A percentile compares a stretch with the other conserved stretches of the same genome.
These are phyloP conservation scores for Hyperoplus immaculatus DNA, from an alignment of 2,797 vertebrate genomes.

Conservation along the genomic window DNA sequence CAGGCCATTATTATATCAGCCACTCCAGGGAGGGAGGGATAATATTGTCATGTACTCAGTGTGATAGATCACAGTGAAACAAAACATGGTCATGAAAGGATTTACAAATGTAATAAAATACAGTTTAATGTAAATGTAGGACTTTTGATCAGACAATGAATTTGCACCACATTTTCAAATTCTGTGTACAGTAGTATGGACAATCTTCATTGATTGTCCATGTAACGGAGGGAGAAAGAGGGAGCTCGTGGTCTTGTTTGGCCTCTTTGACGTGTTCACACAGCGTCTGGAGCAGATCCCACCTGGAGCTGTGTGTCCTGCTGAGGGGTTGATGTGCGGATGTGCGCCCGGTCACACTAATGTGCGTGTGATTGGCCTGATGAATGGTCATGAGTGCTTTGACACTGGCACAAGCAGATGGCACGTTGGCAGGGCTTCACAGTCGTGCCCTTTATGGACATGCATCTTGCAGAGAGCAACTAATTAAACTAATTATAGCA, in stretches of 20 bases:
- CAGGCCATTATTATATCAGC: slow-evolving; percentile 38
- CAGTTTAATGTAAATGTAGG: background rate
- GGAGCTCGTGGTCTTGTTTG: slow-evolving; percentile 12
- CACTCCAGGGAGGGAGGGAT: slow-evolving; percentile 22
- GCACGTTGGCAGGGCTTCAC: slow-evolving; percentile 58
- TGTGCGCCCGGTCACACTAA: slow-evolving; percentile 57
- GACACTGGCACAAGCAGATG: slow-evolving; percentile 76
- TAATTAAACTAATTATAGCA: slow-evolving; percentile 62
- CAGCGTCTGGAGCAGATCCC: slow-evolving; percentile 32
- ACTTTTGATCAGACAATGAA: background rate
- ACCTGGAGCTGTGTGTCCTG: slow-evolving; percentile 49
- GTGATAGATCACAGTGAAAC: slow-evolving; percentile 24
- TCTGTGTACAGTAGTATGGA: background rate
- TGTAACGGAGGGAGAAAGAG: slow-evolving; percentile 2
- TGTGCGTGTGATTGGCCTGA: slow-evolving; percentile 62
- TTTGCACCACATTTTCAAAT: background rate
- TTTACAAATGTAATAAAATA: background rate
- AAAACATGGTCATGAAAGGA: background rate
- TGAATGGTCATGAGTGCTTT: slow-evolving; percentile 61
- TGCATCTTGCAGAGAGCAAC: slow-evolving; percentile 49
- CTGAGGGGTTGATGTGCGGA: slow-evolving; percentile 42
- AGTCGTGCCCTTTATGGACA: slow-evolving; percentile 61
- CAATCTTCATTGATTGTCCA: background rate
- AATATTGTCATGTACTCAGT: background rate
- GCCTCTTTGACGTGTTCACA: slow-evolving; percentile 29